These are phyloP conservation scores for Microcebus griseorufus DNA, from an alignment of 2,113 vertebrate species.

Conservation along the genomic window DNA sequence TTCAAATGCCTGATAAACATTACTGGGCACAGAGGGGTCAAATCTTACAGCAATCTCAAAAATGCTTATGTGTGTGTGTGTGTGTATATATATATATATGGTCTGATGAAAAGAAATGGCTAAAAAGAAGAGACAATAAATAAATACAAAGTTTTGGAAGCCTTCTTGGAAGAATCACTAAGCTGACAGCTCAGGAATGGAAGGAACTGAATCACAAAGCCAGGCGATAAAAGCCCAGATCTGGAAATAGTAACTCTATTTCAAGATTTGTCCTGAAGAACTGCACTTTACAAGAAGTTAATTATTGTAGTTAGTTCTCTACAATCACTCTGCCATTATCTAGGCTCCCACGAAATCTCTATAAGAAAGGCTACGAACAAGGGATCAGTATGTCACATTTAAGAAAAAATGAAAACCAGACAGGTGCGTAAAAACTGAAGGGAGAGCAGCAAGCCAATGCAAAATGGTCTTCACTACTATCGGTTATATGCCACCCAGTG, in stretches of 20 bases:
- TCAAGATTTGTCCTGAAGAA: constrained; percentile 58
- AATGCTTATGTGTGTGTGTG: neutral
- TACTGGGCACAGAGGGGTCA: neutral
- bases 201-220: neutral
- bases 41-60: neutral
- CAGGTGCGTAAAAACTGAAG: neutral
- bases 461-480: neutral
- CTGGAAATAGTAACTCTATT: constrained; percentile 64
- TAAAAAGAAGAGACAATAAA: neutral
- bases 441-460: neutral
- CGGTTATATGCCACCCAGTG: neutral
- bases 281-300: constrained; percentile 51
- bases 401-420: neutral
- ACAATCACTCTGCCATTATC: constrained; percentile 16
- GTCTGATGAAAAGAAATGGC: neutral
- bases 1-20: neutral
- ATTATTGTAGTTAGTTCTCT: constrained; percentile 37
- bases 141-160: neutral
- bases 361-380: neutral
- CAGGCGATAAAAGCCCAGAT: constrained; percentile 1
- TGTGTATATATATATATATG: too few species aligned
- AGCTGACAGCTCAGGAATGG: neutral
- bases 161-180: neutral
- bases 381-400: neutral
- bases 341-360: neutral